Evolutionary conservation across 2,888 invertebrate species (phyloP).

Genomic region (Pseudococcus jackbeardsleyi): DNA sequence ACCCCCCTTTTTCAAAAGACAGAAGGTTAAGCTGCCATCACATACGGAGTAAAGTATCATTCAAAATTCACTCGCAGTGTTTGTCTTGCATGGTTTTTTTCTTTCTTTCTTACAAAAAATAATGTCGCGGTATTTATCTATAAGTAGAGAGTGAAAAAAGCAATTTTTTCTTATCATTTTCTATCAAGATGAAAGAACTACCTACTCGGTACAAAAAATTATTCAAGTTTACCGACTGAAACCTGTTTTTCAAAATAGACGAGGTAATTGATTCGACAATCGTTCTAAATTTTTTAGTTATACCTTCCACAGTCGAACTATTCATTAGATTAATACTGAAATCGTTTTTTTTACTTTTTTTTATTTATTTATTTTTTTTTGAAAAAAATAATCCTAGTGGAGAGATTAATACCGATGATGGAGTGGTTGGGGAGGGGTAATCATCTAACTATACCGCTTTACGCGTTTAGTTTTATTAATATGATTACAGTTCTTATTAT

Average conservation of each 20-base stretch:
- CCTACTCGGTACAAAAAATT: not conserved
- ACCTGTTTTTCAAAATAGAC: not conserved
- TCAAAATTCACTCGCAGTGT: conserved; percentile 32
- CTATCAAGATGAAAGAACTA: conserved; percentile 10
- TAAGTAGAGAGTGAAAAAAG: not conserved
- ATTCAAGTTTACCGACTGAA: not conserved
- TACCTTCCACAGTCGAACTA: not conserved
- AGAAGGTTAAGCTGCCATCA: conserved; percentile 62
- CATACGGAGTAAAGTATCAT: conserved; percentile 55
- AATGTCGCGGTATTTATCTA: not conserved
- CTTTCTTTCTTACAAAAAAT: conserved; percentile 4
- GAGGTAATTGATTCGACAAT: not conserved
- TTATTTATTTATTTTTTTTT: not conserved
- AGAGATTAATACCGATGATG: not conserved
- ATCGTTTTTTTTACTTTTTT: not conserved
- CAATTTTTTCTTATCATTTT: conserved; percentile 13
- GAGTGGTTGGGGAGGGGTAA: not conserved
- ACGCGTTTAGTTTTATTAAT: conserved; percentile 19
- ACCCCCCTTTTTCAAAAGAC: conserved; percentile 59
- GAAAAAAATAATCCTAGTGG: not conserved
- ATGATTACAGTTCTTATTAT: conserved; percentile 24
- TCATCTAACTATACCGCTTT: conserved; percentile 16
- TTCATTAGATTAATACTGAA: not conserved
- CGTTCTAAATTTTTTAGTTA: conserved; percentile 2
- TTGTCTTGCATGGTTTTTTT: conserved; percentile 11